Evolutionary conservation across 2,113 vertebrate genomes (phyloP), one percentile per base, ranked within the genome.

Genomic region (Leptobrachium ailaonicum): DNA sequence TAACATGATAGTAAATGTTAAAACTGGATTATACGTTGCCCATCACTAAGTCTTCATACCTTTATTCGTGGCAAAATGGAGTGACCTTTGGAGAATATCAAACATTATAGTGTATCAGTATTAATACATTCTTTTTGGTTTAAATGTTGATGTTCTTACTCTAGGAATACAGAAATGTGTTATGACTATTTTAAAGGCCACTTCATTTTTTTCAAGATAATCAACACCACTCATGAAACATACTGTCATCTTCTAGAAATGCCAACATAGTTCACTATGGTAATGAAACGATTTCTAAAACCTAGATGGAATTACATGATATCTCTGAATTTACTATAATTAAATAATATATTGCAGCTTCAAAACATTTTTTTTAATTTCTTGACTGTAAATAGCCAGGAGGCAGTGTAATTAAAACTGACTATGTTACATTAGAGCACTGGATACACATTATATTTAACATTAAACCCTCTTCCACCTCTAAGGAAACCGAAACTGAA

Each of bases 141-240:
- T 68, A 32, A 76, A 77, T 58, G 9, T 20, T 13, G 66, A 43
- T 69, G 66, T 69, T 69, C n/a, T 76, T 69, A 14, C 41, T 43
- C 45, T 42, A 50, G 20, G 53, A 60, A 69, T 40, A 41, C 50
- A 77, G 47, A 77, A 64, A 77, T 69, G 41, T 69, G 14, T 56
- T 42, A 60, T 69, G 54, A 69, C 53, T 13, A 44, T 20, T 69
- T 69, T 68, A 77, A 77, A 77, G 66, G 75, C 66, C 66, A 77
- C 20, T 58, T 69, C 10, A 76, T 75, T 50, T 75, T 32, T 41
- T 77, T 58, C 66, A 7, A 69, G 66, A 41, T 69, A 43, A 60
- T 69, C 67, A 77, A 58, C 56, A 60, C 10, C 14, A n/a, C 2
- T 56, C 69, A 12, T 54, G 54, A 69, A 77, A 77, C 6, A 8